These are phyloP conservation scores for Yponomeuta malinellus DNA, from an alignment of 2,888 invertebrate genomes.

Conservation along the genomic window DNA sequence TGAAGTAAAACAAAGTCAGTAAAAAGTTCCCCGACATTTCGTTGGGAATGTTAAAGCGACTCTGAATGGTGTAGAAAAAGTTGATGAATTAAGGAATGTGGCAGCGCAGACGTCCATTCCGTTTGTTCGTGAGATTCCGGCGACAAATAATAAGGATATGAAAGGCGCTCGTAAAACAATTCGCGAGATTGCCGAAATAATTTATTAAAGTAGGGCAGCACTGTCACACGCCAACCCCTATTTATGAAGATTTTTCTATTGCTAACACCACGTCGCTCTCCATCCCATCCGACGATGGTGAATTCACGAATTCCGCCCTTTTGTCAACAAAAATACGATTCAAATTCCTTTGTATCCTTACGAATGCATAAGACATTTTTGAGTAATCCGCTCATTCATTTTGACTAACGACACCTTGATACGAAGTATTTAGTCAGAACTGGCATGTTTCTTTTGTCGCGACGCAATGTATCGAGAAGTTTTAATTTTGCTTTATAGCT, in stretches of 20 bases:
- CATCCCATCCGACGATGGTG: background rate
- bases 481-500: conserved; percentile 73
- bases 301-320: background rate
- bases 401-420: conserved; percentile 73
- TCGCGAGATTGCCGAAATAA: conserved; percentile 52
- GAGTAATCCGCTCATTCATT: conserved; percentile 20
- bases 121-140: background rate
- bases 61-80: background rate
- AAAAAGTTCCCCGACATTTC: background rate
- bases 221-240: conserved; percentile 57
- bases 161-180: conserved; percentile 53
- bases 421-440: conserved; percentile 65
- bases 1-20: background rate
- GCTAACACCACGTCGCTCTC: conserved; percentile 10
- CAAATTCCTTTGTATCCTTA: background rate
- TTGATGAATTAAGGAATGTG: conserved; percentile 1
- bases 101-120: background rate
- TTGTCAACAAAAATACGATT: background rate
- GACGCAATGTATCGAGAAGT: conserved; percentile 70
- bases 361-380: background rate
- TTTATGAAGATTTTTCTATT: conserved; percentile 59
- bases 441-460: conserved; percentile 62
- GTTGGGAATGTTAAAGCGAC: conserved; percentile 1
- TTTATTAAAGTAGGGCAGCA: conserved; percentile 56
- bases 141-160: conserved; percentile 22